A percentile compares a stretch with the other conserved stretches of the same genome.
phyloP scores from a whole-genome alignment of 2,113 vertebrate genomes.

The Ornithorhynchus anatinus region DNA sequence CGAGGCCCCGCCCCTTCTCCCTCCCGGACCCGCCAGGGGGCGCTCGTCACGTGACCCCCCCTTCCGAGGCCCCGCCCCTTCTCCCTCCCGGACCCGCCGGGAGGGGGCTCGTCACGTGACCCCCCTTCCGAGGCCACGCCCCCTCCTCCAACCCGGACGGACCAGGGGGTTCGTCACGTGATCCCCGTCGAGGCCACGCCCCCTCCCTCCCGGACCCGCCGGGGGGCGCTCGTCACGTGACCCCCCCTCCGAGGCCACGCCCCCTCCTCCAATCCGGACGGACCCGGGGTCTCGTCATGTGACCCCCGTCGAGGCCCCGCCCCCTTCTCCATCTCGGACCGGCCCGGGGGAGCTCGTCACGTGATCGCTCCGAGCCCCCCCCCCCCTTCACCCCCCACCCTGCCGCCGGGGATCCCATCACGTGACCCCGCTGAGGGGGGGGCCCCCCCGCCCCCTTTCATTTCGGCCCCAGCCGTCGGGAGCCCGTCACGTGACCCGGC shows the following conservation, averaged over 20 bases:
- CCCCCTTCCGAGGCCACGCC: not conserved
- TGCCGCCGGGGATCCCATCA: rapidly evolving
- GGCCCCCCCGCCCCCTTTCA: rapidly evolving
- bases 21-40: not conserved
- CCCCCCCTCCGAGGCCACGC: not conserved
- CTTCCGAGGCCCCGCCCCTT: no score
- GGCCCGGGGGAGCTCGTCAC: not conserved
- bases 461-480: not conserved
- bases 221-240: not conserved
- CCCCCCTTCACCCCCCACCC: no score
- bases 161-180: no score
- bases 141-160: not conserved
- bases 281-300: no score
- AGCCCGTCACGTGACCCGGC: not conserved
- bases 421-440: no score
- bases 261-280: not conserved
- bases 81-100: not conserved
- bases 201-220: not conserved
- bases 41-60: no score
- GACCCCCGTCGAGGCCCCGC: not conserved
- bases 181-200: no score
- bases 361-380: no score
- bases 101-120: not conserved
- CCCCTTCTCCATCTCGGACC: rapidly evolving
- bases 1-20: not conserved